Percentiles rank a stretch among this genome's conserved stretches.
These are phyloP conservation scores for Stenolophus ochropezus DNA, from an alignment of 2,888 invertebrate genomes.

Conservation along the genomic window DNA sequence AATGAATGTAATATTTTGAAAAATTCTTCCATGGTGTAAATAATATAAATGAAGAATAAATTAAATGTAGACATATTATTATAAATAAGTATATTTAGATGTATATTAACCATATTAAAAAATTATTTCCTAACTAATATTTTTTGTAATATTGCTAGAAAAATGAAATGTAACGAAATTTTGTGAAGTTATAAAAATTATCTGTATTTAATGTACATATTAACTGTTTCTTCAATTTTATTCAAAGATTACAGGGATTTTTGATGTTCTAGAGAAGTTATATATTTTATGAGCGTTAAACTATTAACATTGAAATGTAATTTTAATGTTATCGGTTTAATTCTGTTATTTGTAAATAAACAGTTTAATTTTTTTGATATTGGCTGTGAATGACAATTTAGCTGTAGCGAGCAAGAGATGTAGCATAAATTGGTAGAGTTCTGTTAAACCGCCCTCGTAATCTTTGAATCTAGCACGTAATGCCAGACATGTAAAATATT, in stretches of 20 bases:
- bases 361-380: constrained; percentile 34
- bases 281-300: not conserved
- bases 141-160: constrained; percentile 45
- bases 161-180: constrained; percentile 22
- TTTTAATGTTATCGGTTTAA: constrained; percentile 18
- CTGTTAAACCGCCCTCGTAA: constrained; percentile 14
- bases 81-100: constrained; percentile 28
- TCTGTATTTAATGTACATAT: constrained; percentile 43
- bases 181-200: constrained; percentile 23
- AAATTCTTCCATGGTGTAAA: constrained; percentile 34
- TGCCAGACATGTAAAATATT: constrained; percentile 35
- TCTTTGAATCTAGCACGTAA: constrained; percentile 43
- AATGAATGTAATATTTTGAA: constrained; percentile 16
- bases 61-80: constrained; percentile 10
- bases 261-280: constrained; percentile 2
- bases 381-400: constrained; percentile 53
- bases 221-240: constrained; percentile 35
- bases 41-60: constrained; percentile 31
- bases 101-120: constrained; percentile 12
- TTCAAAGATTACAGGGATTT: constrained; percentile 42
- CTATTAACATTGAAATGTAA: constrained; percentile 12
- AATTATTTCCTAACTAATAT: constrained; percentile 38
- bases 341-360: constrained; percentile 12
- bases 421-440: constrained; percentile 23
- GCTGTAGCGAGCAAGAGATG: constrained; percentile 9